Conservation (phyloP, 2,888 invertebrate genomes). For the Caenorhabditis wallacei region DNA sequence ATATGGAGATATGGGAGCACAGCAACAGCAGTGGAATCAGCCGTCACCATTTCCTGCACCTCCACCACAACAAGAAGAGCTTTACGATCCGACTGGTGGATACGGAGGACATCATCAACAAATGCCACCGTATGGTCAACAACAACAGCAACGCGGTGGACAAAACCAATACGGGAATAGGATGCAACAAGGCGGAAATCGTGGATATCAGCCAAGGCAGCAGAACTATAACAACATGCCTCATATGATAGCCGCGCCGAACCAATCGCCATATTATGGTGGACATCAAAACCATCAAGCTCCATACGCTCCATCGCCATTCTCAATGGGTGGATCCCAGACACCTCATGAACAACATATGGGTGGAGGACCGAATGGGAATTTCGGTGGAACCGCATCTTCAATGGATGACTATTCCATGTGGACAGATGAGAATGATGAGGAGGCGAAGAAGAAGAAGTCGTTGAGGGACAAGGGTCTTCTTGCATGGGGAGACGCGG, state of each 20-base stretch:
- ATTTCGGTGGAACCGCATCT: conserved; percentile 15
- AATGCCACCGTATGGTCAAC: conserved; percentile 37
- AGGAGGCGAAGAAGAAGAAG: conserved; percentile 66
- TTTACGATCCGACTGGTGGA: conserved; percentile 51
- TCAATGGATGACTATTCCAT: conserved; percentile 67
- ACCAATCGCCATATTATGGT: conserved; percentile 9
- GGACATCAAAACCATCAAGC: conserved; percentile 23
- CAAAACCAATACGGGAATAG: conserved; percentile 47
- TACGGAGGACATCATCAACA: conserved; percentile 40
- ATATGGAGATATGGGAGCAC: conserved; percentile 15
- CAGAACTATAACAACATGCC: conserved; percentile 35
- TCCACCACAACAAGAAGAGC: conserved; percentile 44
- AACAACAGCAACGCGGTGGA: conserved; percentile 13
- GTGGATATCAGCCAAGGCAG: conserved; percentile 31
- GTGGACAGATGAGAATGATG: conserved; percentile 68
- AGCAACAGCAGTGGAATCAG: conserved; percentile 47
- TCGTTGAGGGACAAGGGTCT: conserved; percentile 62
- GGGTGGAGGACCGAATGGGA: conserved; percentile 35
- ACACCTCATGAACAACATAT: conserved; percentile 15
- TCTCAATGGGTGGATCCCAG: conserved; percentile 38
- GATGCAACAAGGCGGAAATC: conserved; percentile 37
- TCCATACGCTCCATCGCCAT: conserved; percentile 41
- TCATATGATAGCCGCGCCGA: conserved; percentile 38
- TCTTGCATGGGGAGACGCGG: conserved; percentile 63
- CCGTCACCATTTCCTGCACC: conserved; percentile 54